These are phyloP conservation scores for Ophonus ardosiacus DNA, from an alignment of 2,888 invertebrate species.

Conservation along the genomic window DNA sequence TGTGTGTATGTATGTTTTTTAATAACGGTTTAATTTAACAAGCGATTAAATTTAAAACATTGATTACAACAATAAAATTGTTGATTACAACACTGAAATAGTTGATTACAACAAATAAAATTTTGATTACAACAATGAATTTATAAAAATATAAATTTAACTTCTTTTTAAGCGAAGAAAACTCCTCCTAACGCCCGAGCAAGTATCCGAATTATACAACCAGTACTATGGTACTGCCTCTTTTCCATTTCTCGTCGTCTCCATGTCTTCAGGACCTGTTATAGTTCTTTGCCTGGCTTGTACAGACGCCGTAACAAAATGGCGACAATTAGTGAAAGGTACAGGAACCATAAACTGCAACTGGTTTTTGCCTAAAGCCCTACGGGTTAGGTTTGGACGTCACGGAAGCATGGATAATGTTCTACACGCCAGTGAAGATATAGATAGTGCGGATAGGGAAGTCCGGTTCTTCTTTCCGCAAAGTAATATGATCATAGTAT, in stretches of 20 bases:
- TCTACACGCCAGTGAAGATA: conserved; percentile 87
- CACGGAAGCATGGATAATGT: conserved; percentile 83
- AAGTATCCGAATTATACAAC: conserved; percentile 90
- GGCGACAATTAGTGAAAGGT: conserved; percentile 86
- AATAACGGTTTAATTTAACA: no score
- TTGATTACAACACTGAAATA: no score
- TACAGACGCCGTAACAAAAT: conserved; percentile 84
- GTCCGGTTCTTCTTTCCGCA: conserved; percentile 93
- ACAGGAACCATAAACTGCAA: conserved; percentile 82
- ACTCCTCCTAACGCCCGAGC: conserved; percentile 88
- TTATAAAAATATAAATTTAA: neutral
- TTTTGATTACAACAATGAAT: no score
- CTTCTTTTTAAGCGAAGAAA: conserved; percentile 79
- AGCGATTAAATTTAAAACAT: no score
- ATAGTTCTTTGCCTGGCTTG: conserved; percentile 85
- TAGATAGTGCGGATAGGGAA: conserved; percentile 84
- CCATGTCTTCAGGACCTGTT: conserved; percentile 87
- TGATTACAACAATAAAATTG: no score
- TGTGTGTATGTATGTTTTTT: no score
- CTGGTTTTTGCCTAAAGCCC: conserved; percentile 83
- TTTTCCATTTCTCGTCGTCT: conserved; percentile 88
- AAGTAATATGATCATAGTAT: no score
- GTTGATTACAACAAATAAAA: no score
- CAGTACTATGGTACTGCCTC: conserved; percentile 85
- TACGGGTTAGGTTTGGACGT: conserved; percentile 85